Evolutionary conservation across 1,140 invertebrate genomes (phyloP).

Genomic region (Galendromus occidentalis): DNA sequence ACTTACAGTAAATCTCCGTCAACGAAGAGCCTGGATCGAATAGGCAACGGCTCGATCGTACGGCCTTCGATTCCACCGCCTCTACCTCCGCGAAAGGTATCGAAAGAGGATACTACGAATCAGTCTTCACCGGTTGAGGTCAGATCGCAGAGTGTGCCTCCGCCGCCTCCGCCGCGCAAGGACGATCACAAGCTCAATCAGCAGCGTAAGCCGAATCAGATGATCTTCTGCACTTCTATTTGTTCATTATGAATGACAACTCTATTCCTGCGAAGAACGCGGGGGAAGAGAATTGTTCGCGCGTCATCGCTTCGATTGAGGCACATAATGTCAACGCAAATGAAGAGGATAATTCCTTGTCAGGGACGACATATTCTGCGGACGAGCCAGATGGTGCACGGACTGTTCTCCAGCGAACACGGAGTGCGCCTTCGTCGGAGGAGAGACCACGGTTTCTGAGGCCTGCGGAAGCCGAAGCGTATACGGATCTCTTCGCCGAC

Average conservation of each 20-base stretch:
- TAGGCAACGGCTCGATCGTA: background rate
- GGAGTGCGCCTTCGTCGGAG: background rate
- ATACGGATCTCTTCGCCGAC: background rate
- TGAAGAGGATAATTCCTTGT: too few species aligned
- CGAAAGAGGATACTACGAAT: background rate
- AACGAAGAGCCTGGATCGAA: slow-evolving; percentile 3
- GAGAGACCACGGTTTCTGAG: background rate
- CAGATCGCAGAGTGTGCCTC: background rate
- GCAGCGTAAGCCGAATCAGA: background rate
- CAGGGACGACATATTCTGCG: background rate
- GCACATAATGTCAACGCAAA: too few species aligned
- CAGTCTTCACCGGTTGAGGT: background rate
- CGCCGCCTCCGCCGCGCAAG: background rate
- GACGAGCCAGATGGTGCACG: background rate
- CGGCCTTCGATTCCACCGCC: background rate
- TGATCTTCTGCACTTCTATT: too few species aligned
- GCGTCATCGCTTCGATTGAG: too few species aligned
- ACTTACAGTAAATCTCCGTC: slow-evolving; percentile 1
- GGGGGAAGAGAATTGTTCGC: too few species aligned
- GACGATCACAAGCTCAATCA: background rate
- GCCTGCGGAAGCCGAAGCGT: background rate
- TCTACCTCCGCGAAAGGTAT: background rate
- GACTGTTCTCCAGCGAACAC: background rate
- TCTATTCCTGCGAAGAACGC: too few species aligned
- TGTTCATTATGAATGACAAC: too few species aligned